Evolutionary conservation across 2,797 vertebrate genomes (phyloP), one percentile per base, ranked within the genome.

Genomic region (Steatocranus sp.): DNA sequence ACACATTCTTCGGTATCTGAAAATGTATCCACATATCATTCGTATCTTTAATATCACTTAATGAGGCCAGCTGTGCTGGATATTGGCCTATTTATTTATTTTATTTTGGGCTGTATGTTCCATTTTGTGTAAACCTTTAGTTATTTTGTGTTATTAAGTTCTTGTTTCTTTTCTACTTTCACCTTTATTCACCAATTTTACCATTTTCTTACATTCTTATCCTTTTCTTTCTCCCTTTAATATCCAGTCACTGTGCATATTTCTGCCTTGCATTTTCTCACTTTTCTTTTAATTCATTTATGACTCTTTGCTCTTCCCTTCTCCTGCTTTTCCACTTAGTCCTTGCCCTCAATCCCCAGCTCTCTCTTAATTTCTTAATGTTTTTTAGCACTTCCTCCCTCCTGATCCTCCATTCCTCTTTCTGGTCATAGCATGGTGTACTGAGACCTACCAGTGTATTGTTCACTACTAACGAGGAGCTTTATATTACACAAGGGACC

Each of bases 401-500:
- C 43, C 43, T 12, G 68, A 73, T 53, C 83, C 43, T 88, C 83
- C 85, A 86, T 88, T 83, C 74, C 76, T 84, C 88, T 91, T 82
- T 88, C 68, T 86, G 87, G 84, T 86, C 89, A 86, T 68, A 82
- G 79, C 82, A 70, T 53, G 87, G 86, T 83, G 87, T 82, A 87
- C 83, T 77, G 87, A 92, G 92, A 93, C 93, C 91, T 93, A 90
- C 89, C 91, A 95, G 92, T 95, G 93, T 95, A 95, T 95, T 89
- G 93, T 95, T 95, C 93, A 91, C 92, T 90, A 93, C 94, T 95
- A 95, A 95, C 92, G 94, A 95, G 93, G 89, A 91, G 92, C 90
- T 95, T 95, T 94, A 95, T 95, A 93, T 94, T 92, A 91, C 94
- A 93, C 94, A 53, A 76, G 94, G 94, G 95, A 95, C 88, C 89